Evolutionary conservation across 1,140 invertebrate genomes (phyloP).

Genomic region (Zelostemma sp.): DNA sequence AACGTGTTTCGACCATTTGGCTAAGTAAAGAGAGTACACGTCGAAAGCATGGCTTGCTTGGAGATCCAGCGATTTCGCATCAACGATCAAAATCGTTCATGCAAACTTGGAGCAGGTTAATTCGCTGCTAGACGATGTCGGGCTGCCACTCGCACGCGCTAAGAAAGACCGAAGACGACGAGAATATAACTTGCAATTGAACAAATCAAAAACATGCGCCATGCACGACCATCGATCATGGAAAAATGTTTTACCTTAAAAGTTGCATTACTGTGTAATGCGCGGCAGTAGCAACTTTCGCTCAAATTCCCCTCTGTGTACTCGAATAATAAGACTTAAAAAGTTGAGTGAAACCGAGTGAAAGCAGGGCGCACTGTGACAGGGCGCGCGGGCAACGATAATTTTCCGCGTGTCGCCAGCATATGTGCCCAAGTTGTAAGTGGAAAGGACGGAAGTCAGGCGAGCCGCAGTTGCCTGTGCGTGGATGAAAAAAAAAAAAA

Average conservation of each 20-base stretch:
- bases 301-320: too few species aligned
- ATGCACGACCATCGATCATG: too few species aligned
- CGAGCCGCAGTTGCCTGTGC: slow-evolving; percentile 4
- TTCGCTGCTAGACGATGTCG: slow-evolving; percentile 45
- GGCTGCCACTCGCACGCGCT: slow-evolving; percentile 45
- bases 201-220: too few species aligned
- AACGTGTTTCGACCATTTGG: slow-evolving; percentile 52
- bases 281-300: too few species aligned
- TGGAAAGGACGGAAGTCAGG: slow-evolving; percentile 23
- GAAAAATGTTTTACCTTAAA: too few species aligned
- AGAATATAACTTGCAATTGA: too few species aligned
- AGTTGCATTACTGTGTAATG: too few species aligned
- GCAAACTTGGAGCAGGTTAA: slow-evolving; percentile 51
- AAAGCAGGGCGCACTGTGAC: too few species aligned
- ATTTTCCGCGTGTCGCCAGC: slow-evolving; percentile 45
- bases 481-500: slow-evolving; percentile 19
- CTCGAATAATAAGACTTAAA: too few species aligned
- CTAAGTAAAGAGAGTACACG: slow-evolving; percentile 46
- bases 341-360: too few species aligned
- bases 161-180: slow-evolving; percentile 40
- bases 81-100: slow-evolving; percentile 51
- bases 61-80: slow-evolving; percentile 50
- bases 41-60: slow-evolving; percentile 51
- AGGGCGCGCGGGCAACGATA: slow-evolving; percentile 47
- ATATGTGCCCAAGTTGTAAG: slow-evolving; percentile 36